Percentiles rank a stretch among this genome's conserved stretches.
Conservation (phyloP, 2,797 vertebrate species). For the Spea hammondii region DNA sequence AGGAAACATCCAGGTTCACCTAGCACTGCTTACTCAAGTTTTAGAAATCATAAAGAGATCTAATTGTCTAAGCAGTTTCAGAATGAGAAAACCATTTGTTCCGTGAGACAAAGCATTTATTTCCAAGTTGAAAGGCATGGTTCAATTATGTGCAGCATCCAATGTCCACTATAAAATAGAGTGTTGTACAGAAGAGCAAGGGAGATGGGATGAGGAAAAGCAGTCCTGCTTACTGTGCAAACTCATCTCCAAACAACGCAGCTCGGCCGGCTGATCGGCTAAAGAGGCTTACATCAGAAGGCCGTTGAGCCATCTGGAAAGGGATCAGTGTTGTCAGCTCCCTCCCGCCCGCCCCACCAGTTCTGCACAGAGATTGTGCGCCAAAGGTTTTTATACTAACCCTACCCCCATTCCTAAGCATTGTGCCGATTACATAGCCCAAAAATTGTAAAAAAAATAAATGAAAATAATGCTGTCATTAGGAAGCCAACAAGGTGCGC, state of each 20-base stretch:
- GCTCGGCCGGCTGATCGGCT: slow-evolving; percentile 36
- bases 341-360: slow-evolving; percentile 8
- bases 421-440: slow-evolving; percentile 20
- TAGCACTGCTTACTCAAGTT: too few relatives aligned
- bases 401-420: slow-evolving; percentile 22
- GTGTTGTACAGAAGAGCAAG: slow-evolving; percentile 1
- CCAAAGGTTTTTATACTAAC: slow-evolving; percentile 37
- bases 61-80: too few relatives aligned
- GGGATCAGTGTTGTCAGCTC: slow-evolving; percentile 37
- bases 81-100: too few relatives aligned
- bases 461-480: not conserved
- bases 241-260: slow-evolving; percentile 35
- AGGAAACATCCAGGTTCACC: too few relatives aligned
- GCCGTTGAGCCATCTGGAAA: slow-evolving; percentile 49
- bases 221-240: slow-evolving; percentile 30
- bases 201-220: not conserved
- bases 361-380: slow-evolving; percentile 24
- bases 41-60: too few relatives aligned
- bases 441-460: slow-evolving; percentile 18
- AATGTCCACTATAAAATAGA: slow-evolving; percentile 18
- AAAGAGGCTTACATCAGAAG: slow-evolving; percentile 47
- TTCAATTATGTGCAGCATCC: not conserved
- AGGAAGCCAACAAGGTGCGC: not conserved
- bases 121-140: not conserved
- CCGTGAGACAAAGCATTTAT: not conserved